phyloP scores from a whole-genome alignment of 2,113 vertebrate genomes.

The Eubucco bourcierii region DNA sequence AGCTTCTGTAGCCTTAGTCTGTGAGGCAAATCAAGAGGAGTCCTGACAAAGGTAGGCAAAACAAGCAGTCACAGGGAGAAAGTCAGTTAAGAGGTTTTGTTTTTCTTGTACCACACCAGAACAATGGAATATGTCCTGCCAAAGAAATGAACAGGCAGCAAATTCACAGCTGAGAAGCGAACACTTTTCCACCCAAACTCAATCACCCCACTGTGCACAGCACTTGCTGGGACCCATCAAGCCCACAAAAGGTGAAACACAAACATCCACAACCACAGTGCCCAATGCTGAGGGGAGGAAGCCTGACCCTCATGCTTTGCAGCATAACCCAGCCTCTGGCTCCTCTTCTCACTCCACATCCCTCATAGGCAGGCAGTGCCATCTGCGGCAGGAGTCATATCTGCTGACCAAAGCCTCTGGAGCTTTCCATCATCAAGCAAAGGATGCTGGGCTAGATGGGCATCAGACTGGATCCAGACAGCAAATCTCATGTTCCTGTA shows the following conservation, averaged over 20 bases:
- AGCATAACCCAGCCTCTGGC: background rate
- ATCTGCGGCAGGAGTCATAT: accelerated
- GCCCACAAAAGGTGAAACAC: background rate
- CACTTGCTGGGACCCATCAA: background rate
- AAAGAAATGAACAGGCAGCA: background rate
- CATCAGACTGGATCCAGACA: background rate
- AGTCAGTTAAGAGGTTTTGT: background rate
- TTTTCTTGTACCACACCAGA: background rate
- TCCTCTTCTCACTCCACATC: background rate
- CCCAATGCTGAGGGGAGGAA: background rate
- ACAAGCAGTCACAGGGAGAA: background rate
- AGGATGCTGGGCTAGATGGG: background rate
- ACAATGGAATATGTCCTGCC: background rate
- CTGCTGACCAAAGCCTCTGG: background rate
- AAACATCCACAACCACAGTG: accelerated
- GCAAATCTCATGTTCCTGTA: background rate
- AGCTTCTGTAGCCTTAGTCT: background rate
- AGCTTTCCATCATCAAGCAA: accelerated
- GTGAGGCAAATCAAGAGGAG: background rate
- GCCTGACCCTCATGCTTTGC: background rate
- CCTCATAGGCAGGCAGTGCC: accelerated
- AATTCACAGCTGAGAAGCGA: constrained; percentile 1
- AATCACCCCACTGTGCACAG: background rate
- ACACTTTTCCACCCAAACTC: background rate
- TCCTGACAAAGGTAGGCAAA: background rate